Evolutionary conservation across 1,140 invertebrate species (phyloP).

Genomic region (Venustaconcha ellipsiformis): DNA sequence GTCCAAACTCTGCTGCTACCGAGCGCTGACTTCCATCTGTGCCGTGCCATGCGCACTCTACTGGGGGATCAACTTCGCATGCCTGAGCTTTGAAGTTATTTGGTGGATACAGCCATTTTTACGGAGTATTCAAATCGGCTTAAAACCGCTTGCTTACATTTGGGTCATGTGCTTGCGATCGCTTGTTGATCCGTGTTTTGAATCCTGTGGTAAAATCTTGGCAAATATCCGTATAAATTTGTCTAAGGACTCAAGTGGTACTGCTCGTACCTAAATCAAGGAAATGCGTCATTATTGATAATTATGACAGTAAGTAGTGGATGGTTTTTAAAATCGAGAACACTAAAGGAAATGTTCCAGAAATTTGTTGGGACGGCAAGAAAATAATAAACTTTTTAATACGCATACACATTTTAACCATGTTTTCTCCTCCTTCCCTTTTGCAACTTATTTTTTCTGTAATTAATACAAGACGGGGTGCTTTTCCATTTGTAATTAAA

Average conservation of each 20-base stretch:
- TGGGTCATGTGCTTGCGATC: slow-evolving; percentile 10
- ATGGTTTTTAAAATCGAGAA: too few relatives aligned
- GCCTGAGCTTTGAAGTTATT: slow-evolving; percentile 75
- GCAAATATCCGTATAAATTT: slow-evolving; percentile 15
- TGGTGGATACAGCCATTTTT: slow-evolving; percentile 65
- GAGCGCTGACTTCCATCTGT: slow-evolving; percentile 76
- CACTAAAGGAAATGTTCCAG: too few relatives aligned
- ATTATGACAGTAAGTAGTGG: too few relatives aligned
- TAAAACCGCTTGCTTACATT: slow-evolving; percentile 7
- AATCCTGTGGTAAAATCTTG: slow-evolving; percentile 15
- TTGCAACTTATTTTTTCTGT: too few relatives aligned
- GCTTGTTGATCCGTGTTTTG: slow-evolving; percentile 21
- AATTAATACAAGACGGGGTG: too few relatives aligned
- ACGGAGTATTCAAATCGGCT: slow-evolving; percentile 71
- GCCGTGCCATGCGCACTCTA: slow-evolving; percentile 78
- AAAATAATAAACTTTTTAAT: too few relatives aligned
- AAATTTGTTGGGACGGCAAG: too few relatives aligned
- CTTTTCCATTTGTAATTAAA: too few relatives aligned
- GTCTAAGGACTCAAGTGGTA: background rate
- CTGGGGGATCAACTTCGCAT: slow-evolving; percentile 80
- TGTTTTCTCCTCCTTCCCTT: too few relatives aligned
- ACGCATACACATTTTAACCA: too few relatives aligned
- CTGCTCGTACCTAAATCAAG: too few relatives aligned
- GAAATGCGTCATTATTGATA: too few relatives aligned
- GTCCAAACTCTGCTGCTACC: slow-evolving; percentile 79